Evolutionary conservation across 1,140 invertebrate species (phyloP).

Genomic region (Drosophila saltans): DNA sequence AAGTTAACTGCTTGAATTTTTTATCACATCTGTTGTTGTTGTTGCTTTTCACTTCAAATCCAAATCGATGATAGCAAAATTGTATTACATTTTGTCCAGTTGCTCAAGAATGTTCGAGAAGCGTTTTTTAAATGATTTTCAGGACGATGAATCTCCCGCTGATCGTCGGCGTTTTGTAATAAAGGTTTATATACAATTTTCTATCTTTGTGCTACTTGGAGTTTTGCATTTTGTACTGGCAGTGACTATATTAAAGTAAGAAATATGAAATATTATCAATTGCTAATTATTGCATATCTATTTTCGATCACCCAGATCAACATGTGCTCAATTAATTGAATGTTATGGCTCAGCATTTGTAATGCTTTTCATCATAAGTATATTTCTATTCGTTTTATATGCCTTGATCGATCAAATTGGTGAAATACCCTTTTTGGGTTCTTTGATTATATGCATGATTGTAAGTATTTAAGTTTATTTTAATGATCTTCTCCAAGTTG

Average conservation of each 20-base stretch:
- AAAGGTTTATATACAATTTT: conserved; percentile 16
- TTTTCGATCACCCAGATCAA: neutral
- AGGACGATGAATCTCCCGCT: conserved; percentile 6
- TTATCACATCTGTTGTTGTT: neutral
- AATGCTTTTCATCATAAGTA: conserved; percentile 17
- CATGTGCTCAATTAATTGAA: neutral
- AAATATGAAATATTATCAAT: no score
- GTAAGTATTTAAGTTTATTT: conserved; percentile 22
- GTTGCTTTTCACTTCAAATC: neutral
- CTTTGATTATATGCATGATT: conserved; percentile 19
- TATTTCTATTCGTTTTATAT: conserved; percentile 34
- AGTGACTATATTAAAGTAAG: conserved; percentile 18
- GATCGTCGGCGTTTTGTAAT: conserved; percentile 29
- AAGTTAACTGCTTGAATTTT: neutral
- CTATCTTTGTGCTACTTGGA: neutral
- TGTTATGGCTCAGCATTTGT: conserved; percentile 16
- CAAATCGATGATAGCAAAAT: neutral
- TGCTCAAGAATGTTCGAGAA: conserved; percentile 48
- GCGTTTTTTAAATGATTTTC: conserved; percentile 23
- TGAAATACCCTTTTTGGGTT: conserved; percentile 19
- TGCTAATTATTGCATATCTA: no score
- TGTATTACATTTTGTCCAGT: neutral
- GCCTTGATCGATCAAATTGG: conserved; percentile 20
- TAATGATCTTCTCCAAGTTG: neutral
- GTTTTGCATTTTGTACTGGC: conserved; percentile 37